Base-by-base conservation (phyloP, 2,113 vertebrate genomes). In the Alosa alosa region DNA sequence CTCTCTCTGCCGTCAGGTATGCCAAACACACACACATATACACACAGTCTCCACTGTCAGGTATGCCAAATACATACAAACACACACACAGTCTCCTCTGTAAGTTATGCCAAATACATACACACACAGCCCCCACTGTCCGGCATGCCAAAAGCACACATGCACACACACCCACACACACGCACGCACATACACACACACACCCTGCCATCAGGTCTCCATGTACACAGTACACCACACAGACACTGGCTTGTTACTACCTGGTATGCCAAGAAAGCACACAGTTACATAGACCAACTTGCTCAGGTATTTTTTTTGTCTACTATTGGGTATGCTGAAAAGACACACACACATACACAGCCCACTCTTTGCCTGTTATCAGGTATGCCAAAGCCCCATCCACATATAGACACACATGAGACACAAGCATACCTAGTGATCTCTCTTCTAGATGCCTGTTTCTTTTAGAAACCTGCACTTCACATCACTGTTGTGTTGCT, bases 1-100 rank as follows among this genome's bases (percentile, higher is more conserved):
- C 95, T 99, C 6, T 98, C 98, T 17, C 97, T 99, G 95, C 95
- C 36, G 96, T 98, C 0, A 97, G 98, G 99, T 93, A 96, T 15
- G 25, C 25, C 13, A 31, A 78, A 15, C 4, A 39, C 31, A 78
- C 31, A 78, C 31, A 17, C 64, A 68, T 25, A 68, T 1, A 11
- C 64, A 31, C 64, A 68, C 60, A 68, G 22, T 47, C 81, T 82
- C 8, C 46, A 49, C 49, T 13, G 45, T 82, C 6, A 50, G 52
- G 50, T 55, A 55, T 55, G 50, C 50, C 50, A 55, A 55, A 55
- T 11, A 13, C 50, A 52, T 52, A 13, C 15, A 25, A 17, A 47
- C 46, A 44, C 22, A 25, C 25, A 52, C 17, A 83, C 60, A 68
- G 22, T 47, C 81, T 82, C 8, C 46, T 25, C 49, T 13, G 45